Evolutionary conservation across 2,113 vertebrate species (phyloP).

Genomic region (Isurus oxyrinchus): DNA sequence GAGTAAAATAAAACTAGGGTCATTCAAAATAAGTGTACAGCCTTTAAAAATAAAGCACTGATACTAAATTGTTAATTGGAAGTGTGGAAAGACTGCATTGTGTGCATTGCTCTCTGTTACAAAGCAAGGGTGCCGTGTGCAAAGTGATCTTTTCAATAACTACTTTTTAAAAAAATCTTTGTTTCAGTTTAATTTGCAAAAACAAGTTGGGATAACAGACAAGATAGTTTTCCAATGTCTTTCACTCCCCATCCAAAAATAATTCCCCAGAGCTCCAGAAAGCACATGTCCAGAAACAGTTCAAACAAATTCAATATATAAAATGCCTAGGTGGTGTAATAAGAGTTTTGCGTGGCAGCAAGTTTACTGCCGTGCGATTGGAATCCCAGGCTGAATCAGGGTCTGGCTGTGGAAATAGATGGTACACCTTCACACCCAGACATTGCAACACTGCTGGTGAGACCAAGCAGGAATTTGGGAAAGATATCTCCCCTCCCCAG

Average conservation of each 20-base stretch:
- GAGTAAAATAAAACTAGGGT: constrained; percentile 38
- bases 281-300: background rate
- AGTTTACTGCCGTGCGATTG: background rate
- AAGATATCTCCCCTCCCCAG: background rate
- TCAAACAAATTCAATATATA: background rate
- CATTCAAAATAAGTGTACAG: background rate
- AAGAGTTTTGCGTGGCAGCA: background rate
- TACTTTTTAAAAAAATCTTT: background rate
- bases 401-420: background rate
- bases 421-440: background rate
- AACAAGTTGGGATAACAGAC: background rate
- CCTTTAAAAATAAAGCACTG: background rate
- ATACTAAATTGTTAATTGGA: background rate
- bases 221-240: background rate
- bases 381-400: background rate
- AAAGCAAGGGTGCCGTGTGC: background rate
- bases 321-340: background rate
- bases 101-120: background rate
- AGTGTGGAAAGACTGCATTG: background rate
- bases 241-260: background rate
- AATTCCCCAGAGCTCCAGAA: background rate
- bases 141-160: background rate
- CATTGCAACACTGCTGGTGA: background rate
- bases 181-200: background rate
- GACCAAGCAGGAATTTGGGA: background rate